Base-by-base conservation (phyloP, 2,888 invertebrate species). In the Drosophila barbarae region DNA sequence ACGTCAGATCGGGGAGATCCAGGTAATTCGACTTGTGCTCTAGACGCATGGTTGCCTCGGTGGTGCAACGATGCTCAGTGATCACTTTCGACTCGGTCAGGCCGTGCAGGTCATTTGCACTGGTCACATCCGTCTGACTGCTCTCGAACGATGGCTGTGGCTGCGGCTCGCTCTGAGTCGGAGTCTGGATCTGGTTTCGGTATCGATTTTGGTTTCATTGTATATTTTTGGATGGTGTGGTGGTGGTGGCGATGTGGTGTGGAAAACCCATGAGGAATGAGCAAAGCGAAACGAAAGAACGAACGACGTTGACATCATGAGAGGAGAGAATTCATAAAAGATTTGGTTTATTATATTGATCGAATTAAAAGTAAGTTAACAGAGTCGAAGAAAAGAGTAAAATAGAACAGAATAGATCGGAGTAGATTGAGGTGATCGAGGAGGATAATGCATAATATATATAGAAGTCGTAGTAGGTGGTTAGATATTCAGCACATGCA, bases 31-130 rank as follows among this genome's bases (percentile, higher is more conserved):
- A 76, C 78, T 89, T 90, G 78, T 90, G 90, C 76, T 90, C 90
- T 87, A 90, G 85, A 79, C 89, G 88, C 89, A 90, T 89, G 70
- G 90, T 90, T 79, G 90, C 89, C 83, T 89, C 89, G 61, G 90
- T 90, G 60, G 89, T 89, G 83, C 89, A 89, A 81, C 88, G 88
- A 85, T 90, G 90, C 86, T 90, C 90, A 76, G 89, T 89, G 70
- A 87, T 84, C 60, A 90, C 88, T 75, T 87, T 89, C 71, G 90
- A 88, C 83, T 90, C 90, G 69, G 88, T 87, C 67, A 89, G 82
- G 73, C 89, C 87, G 81, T 89, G 89, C 74, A 87, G 73, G 79
- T 90, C 88, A 58, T 86, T 85, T 56, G 87, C 85, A 52, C 85
- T 85, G 73, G 85, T 84, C 58, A 77, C 73, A 70, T 89, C 87